These are phyloP conservation scores for Drosophila bifasciata DNA, from an alignment of 1,140 invertebrate genomes.

Conservation along the genomic window DNA sequence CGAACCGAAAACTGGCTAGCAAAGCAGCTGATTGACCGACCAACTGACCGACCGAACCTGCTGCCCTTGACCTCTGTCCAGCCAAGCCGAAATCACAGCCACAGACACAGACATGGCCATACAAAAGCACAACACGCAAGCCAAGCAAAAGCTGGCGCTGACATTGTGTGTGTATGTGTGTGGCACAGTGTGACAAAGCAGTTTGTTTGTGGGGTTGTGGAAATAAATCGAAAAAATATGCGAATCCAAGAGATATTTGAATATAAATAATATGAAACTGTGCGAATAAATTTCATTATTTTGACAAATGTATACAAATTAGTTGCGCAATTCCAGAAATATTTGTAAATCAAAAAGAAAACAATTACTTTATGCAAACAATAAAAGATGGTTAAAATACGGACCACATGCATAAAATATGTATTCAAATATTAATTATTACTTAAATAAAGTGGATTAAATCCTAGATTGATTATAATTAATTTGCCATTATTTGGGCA, in stretches of 20 bases:
- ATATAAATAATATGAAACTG: too few species aligned
- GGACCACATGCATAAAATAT: background rate
- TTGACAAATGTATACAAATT: too few species aligned
- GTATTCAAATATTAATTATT: background rate
- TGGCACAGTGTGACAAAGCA: constrained; percentile 17
- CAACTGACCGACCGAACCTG: constrained; percentile 40
- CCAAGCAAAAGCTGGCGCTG: constrained; percentile 25
- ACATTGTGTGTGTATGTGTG: too few species aligned
- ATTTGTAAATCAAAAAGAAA: background rate
- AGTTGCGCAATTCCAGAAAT: background rate
- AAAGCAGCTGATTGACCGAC: constrained; percentile 11
- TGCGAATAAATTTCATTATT: too few species aligned
- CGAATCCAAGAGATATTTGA: too few species aligned
- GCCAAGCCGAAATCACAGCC: constrained; percentile 31
- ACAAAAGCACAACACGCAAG: constrained; percentile 41
- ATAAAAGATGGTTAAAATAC: background rate
- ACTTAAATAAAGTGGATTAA: background rate
- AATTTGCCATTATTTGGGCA: background rate
- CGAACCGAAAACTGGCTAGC: constrained; percentile 28
- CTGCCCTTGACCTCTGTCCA: constrained; percentile 66
- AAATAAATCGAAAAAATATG: background rate
- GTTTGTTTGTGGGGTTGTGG: background rate
- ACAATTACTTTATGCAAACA: background rate
- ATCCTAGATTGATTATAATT: background rate
- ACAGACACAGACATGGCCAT: constrained; percentile 18